A percentile compares a stretch with the other conserved stretches of the same genome.
Evolutionary conservation across 1,140 invertebrate species (phyloP).

Genomic region (Ylistrum balloti): DNA sequence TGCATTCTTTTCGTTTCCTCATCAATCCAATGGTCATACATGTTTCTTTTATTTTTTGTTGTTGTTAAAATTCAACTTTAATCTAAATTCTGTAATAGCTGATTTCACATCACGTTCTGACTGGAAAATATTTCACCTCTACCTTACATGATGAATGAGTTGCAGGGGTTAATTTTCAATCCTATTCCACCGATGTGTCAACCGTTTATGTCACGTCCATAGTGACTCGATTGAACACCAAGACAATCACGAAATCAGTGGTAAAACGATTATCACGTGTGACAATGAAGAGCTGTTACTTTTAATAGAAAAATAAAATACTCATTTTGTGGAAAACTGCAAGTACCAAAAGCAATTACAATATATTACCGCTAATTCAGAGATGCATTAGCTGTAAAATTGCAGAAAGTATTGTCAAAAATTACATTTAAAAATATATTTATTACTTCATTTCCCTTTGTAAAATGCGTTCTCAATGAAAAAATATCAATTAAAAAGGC

Average conservation of each 20-base stretch:
- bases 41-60: no score
- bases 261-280: background rate
- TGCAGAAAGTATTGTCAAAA: no score
- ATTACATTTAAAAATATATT: background rate
- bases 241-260: background rate
- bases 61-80: constrained; percentile 29
- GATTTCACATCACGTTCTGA: background rate
- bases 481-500: no score
- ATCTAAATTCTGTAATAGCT: background rate
- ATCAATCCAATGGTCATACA: background rate
- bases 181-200: background rate
- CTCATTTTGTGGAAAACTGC: background rate
- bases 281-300: background rate
- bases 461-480: background rate
- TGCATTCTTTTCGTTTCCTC: background rate
- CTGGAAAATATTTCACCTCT: background rate
- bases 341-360: constrained; percentile 10
- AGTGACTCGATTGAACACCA: background rate
- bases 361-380: background rate
- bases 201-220: background rate
- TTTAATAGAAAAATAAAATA: background rate
- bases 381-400: background rate
- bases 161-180: constrained; percentile 20
- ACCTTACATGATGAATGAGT: background rate
- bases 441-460: background rate